Percentiles rank a stretch among this genome's conserved stretches.
Conservation (phyloP, 2,888 invertebrate genomes). For the Nemotelus pantherinus region DNA sequence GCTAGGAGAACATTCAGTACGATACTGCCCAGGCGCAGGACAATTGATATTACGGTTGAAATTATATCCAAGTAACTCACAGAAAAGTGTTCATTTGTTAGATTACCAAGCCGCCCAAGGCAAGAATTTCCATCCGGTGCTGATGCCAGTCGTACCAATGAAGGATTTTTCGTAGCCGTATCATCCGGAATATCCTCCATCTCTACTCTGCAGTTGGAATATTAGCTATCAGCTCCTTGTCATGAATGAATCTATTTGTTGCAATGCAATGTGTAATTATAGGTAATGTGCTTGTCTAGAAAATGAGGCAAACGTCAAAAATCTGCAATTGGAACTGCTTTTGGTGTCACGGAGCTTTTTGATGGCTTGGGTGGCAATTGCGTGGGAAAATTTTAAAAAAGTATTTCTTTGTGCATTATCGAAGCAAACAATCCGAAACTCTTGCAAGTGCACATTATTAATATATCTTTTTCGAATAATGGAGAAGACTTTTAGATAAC, state of each 20-base stretch:
- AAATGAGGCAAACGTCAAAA: not conserved
- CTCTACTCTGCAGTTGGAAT: not conserved
- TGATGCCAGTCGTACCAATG: not conserved
- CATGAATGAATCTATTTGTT: no score
- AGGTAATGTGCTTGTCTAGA: no score
- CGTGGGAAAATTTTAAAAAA: no score
- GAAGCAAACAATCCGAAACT: no score
- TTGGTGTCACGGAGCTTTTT: not conserved
- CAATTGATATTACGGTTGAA: slow-evolving; percentile 56
- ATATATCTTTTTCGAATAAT: no score
- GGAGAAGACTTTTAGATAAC: no score
- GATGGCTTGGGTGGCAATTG: no score
- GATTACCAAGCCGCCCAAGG: not conserved
- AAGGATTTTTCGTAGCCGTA: not conserved
- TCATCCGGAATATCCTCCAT: slow-evolving; percentile 3
- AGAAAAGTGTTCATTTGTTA: slow-evolving; percentile 43
- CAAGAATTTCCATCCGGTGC: slow-evolving; percentile 15
- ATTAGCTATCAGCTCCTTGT: not conserved
- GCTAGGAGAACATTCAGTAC: slow-evolving; percentile 56
- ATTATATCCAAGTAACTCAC: slow-evolving; percentile 55
- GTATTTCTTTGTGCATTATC: no score
- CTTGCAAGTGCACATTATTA: no score
- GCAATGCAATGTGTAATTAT: no score
- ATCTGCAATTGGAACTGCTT: not conserved
- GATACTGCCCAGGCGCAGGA: slow-evolving; percentile 55